A percentile compares a stretch with the other conserved stretches of the same genome.
Evolutionary conservation across 2,113 vertebrate genomes (phyloP).

Genomic region (Protobothrops flavoviridis): DNA sequence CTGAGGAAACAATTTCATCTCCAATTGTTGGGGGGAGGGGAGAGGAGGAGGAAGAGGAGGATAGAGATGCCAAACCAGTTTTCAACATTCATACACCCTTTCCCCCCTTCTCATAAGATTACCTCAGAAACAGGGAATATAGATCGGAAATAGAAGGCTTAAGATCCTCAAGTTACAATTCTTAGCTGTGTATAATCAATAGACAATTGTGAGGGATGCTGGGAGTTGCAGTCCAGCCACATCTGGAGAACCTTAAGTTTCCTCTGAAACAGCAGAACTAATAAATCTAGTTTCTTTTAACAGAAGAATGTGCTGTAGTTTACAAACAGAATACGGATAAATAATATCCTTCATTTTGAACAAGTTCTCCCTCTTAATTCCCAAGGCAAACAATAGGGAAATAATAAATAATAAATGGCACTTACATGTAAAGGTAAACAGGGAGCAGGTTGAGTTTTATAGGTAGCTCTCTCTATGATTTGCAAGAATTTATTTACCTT

Average conservation of each 20-base stretch:
- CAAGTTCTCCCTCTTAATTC: not conserved
- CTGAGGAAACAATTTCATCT: conserved; percentile 60
- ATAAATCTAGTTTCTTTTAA: not conserved
- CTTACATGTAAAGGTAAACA: not conserved
- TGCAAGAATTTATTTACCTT: not conserved
- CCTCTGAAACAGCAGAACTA: not conserved
- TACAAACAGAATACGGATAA: not conserved
- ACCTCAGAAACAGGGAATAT: conserved; percentile 28
- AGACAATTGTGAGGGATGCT: not conserved
- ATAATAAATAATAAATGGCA: not conserved
- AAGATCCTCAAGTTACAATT: not conserved
- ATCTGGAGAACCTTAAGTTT: not conserved
- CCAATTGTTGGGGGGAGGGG: conserved; percentile 30
- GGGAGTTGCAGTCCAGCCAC: not conserved
- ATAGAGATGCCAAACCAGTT: not conserved
- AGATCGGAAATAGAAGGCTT: not conserved
- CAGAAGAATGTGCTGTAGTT: not conserved
- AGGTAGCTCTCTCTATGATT: not conserved
- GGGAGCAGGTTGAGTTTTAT: not conserved
- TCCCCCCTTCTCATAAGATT: not conserved
- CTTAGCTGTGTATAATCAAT: not conserved
- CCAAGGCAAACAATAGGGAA: not conserved
- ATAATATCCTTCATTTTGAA: not conserved
- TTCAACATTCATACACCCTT: not conserved
- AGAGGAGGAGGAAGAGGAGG: conserved; percentile 15